Evolutionary conservation across 2,888 invertebrate species (phyloP).

Genomic region (Drosophila affinis): DNA sequence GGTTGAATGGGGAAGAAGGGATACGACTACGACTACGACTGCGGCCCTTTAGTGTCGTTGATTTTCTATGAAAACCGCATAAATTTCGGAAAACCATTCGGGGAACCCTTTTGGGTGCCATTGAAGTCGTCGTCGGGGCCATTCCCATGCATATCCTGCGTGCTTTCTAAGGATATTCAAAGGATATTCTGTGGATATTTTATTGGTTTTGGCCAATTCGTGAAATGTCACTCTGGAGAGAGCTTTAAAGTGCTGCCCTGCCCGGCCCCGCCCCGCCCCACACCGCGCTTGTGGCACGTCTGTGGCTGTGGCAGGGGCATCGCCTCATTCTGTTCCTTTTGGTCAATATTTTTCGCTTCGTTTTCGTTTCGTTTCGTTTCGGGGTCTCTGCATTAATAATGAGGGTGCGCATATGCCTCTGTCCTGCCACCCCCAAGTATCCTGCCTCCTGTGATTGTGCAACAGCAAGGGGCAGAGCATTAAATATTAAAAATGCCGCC

Average conservation of each 20-base stretch:
- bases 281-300: background rate
- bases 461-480: constrained; percentile 52
- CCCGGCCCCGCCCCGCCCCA: background rate
- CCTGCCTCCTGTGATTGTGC: constrained; percentile 41
- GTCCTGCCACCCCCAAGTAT: constrained; percentile 3
- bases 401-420: constrained; percentile 60
- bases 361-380: constrained; percentile 41
- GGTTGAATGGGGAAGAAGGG: background rate
- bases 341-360: constrained; percentile 50
- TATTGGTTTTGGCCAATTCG: constrained; percentile 82
- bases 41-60: constrained; percentile 70
- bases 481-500: constrained; percentile 76
- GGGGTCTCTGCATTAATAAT: constrained; percentile 71
- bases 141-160: constrained; percentile 3
- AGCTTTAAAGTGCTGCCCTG: constrained; percentile 67
- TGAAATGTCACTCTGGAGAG: constrained; percentile 83
- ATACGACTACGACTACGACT: background rate
- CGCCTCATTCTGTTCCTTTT: constrained; percentile 22
- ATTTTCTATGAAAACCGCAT: constrained; percentile 76
- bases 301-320: background rate
- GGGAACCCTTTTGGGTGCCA: constrained; percentile 61
- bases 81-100: constrained; percentile 53
- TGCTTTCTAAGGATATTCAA: background rate
- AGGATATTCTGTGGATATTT: constrained; percentile 61
- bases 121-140: constrained; percentile 45